Conservation (phyloP, 2,888 invertebrate genomes). For the Cistogaster globosa region DNA sequence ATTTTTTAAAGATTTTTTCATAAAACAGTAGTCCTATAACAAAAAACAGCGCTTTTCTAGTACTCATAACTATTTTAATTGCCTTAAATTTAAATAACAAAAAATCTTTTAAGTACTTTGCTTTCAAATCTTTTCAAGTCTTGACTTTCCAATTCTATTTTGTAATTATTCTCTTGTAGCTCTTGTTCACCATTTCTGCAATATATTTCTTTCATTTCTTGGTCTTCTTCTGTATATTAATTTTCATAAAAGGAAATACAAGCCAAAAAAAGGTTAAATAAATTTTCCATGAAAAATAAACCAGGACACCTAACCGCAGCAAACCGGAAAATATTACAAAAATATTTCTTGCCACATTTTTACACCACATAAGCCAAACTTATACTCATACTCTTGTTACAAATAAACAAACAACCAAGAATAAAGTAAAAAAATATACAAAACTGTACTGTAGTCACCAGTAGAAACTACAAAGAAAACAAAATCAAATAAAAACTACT, state of each 20-base stretch:
- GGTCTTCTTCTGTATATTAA: slow-evolving; percentile 29
- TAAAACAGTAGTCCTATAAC: no score
- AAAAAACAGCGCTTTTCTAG: no score
- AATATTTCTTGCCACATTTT: slow-evolving; percentile 59
- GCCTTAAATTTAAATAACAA: background rate
- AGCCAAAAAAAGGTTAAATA: slow-evolving; percentile 62
- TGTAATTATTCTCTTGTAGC: slow-evolving; percentile 68
- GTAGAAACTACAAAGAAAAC: slow-evolving; percentile 17
- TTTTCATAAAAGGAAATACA: slow-evolving; percentile 66
- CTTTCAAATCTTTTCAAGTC: background rate
- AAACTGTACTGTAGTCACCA: slow-evolving; percentile 29
- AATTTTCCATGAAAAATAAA: slow-evolving; percentile 65
- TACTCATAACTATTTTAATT: no score
- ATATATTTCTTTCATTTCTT: background rate
- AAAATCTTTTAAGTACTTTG: no score
- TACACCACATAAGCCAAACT: slow-evolving; percentile 64
- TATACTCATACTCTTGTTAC: slow-evolving; percentile 13
- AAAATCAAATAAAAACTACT: background rate
- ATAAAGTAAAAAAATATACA: slow-evolving; percentile 22
- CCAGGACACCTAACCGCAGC: slow-evolving; percentile 67
- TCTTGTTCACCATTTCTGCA: slow-evolving; percentile 28
- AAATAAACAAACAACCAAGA: background rate
- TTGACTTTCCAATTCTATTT: background rate
- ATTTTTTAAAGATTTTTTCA: no score
- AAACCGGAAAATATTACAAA: slow-evolving; percentile 64